A percentile compares a stretch with the other conserved stretches of the same genome.
phyloP scores from a whole-genome alignment of 2,888 invertebrate genomes.

The Drosophila robusta region DNA sequence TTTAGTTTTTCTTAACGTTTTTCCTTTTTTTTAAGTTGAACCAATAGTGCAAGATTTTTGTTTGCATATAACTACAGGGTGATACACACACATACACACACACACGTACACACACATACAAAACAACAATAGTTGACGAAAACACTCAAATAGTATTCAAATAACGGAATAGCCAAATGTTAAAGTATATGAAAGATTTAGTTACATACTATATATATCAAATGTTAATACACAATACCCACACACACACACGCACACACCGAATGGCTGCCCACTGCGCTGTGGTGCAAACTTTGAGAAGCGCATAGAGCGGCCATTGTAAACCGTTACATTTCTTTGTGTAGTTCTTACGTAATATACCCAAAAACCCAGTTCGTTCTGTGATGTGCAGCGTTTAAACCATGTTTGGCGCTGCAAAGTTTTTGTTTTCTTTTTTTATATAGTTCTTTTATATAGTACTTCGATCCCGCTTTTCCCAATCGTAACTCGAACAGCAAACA shows the following conservation, averaged over 20 bases:
- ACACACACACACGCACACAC: conserved; percentile 11
- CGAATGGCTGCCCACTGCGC: conserved; percentile 9
- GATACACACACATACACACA: conserved; percentile 32
- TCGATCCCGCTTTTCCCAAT: conserved; percentile 29
- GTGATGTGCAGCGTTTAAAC: conserved; percentile 74
- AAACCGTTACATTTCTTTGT: conserved; percentile 30
- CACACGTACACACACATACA: conserved; percentile 2
- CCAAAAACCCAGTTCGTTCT: conserved; percentile 80
- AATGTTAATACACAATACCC: conserved; percentile 40
- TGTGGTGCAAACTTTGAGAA: conserved; percentile 28
- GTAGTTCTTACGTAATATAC: conserved; percentile 47
- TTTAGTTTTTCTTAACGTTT: conserved; percentile 22
- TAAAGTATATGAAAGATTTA: conserved; percentile 40
- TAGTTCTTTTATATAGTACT: conserved; percentile 17
- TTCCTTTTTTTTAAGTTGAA: conserved; percentile 28
- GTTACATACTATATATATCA: conserved; percentile 38
- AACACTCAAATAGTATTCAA: conserved; percentile 53
- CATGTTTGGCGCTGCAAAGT: conserved; percentile 62
- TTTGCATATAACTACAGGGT: conserved; percentile 54
- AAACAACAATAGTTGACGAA: conserved; percentile 27
- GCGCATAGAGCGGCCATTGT: conserved; percentile 27
- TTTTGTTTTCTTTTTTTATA: conserved; percentile 47
- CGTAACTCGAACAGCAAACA: conserved; percentile 43
- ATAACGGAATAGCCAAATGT: conserved; percentile 59
- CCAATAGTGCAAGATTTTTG: conserved; percentile 49